These are phyloP conservation scores for Melanostigma gelatinosum DNA, from an alignment of 2,113 vertebrate species.

Conservation along the genomic window DNA sequence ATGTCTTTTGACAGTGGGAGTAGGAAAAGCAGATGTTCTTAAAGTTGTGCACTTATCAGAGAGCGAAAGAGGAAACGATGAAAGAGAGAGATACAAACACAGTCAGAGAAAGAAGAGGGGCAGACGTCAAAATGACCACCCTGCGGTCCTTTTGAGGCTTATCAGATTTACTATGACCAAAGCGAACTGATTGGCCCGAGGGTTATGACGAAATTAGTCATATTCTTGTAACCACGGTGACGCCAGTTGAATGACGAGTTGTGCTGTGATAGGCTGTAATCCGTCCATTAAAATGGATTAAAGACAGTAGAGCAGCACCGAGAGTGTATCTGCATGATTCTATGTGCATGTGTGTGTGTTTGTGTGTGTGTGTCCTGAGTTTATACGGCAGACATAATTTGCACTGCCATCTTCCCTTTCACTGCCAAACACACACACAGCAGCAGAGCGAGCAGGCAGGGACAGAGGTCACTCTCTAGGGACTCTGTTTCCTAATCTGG, in stretches of 20 bases:
- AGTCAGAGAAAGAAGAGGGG: slow-evolving; percentile 18
- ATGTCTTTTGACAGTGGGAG: not conserved
- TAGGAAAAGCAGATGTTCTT: not conserved
- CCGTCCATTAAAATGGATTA: slow-evolving; percentile 83
- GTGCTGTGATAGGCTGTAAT: slow-evolving; percentile 73
- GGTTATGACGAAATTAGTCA: slow-evolving; percentile 66
- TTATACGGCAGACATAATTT: slow-evolving; percentile 51
- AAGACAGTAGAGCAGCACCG: slow-evolving; percentile 69
- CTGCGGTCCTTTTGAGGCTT: slow-evolving; percentile 62
- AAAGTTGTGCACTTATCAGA: slow-evolving; percentile 17
- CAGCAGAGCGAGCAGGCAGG: slow-evolving; percentile 8
- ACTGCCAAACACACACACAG: slow-evolving; percentile 20
- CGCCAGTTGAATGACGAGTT: slow-evolving; percentile 62
- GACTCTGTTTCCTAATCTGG: slow-evolving; percentile 10
- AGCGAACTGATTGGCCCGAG: slow-evolving; percentile 60
- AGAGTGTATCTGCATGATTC: slow-evolving; percentile 45
- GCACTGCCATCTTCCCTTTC: slow-evolving; percentile 64
- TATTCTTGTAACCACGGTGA: slow-evolving; percentile 75
- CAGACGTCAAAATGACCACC: slow-evolving; percentile 64
- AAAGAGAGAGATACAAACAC: not conserved
- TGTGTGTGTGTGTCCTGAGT: slow-evolving; percentile 57
- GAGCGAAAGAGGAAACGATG: not conserved
- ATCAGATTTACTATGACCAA: slow-evolving; percentile 71
- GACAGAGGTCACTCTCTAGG: slow-evolving; percentile 48
- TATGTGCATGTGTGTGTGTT: slow-evolving; percentile 19